Evolutionary conservation across 1,140 invertebrate genomes (phyloP), one percentile per base, ranked within the genome.

Genomic region (Harpegnathos saltator): DNA sequence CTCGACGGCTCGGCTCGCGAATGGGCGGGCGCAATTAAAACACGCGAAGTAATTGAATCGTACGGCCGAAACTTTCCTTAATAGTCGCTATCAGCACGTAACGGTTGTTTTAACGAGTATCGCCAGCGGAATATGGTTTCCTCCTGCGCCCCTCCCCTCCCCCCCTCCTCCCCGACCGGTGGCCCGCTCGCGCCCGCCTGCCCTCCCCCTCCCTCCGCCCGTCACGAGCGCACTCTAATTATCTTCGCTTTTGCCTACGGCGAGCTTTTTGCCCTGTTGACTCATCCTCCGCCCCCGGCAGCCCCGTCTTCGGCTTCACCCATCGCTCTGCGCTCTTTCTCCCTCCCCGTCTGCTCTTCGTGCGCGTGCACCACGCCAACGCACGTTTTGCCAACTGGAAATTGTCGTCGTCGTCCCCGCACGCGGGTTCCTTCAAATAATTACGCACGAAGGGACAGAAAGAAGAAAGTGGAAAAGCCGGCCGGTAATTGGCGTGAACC

Each of bases 1-100:
- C 22, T 1, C 38, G 44, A 50, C 38, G 54, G n/a, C 22, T 54
- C 22, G 50, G 38, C n/a, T 58, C 59, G 11, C 82, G 48, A 58
- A 88, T 83, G 88, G 86, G 86, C 85, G 78, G 86, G 69, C 90
- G 85, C 89, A 92, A 92, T 92, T 92, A 92, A 91, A 90, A 91
- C 85, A 54, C 48, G 77, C 77, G 65, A 84, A 85, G 84, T 90
- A 91, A 91, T 91, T 90, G 87, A 88, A 90, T 88, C 86, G 89
- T 87, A 91, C 84, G 86, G 85, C 81, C 88, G 82, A 91, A 92
- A 91, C 85, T 92, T 91, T 65, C 63, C 83, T 74, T 90, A 92
- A 92, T 91, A 89, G 83, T 73, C 85, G 86, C 88, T 91, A 92
- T 91, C 90, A 89, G 87, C 85, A 84, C 56, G 85, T 90, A 90